phyloP scores from a whole-genome alignment of 2,888 invertebrate species.

The Malthinus flaveolus region DNA sequence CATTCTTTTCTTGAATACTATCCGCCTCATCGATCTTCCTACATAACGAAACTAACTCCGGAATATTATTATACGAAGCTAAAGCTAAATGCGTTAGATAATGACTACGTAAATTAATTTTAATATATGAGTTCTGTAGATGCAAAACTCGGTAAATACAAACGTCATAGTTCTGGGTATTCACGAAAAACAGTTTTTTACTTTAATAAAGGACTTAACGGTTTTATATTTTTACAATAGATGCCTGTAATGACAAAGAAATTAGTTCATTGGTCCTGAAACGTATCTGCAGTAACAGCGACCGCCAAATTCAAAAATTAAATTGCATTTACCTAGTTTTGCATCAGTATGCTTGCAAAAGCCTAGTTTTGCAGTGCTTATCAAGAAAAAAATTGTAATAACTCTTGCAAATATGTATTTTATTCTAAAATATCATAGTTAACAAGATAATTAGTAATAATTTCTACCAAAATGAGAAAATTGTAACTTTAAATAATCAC shows the following conservation, averaged over 20 bases:
- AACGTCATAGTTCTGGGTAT: background rate
- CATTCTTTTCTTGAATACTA: too few relatives aligned
- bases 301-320: background rate
- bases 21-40: too few relatives aligned
- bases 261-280: too few relatives aligned
- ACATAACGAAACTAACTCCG: too few relatives aligned
- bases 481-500: background rate
- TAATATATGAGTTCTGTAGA: background rate
- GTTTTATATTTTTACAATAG: too few relatives aligned
- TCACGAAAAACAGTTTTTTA: background rate
- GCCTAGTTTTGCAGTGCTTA: background rate
- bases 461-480: background rate
- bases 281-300: background rate
- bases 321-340: background rate
- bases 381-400: too few relatives aligned
- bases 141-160: conserved; percentile 2
- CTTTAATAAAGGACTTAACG: background rate
- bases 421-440: background rate
- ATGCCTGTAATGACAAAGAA: too few relatives aligned
- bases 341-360: background rate
- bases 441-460: background rate
- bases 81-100: too few relatives aligned
- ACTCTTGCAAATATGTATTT: too few relatives aligned
- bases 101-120: too few relatives aligned
- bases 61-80: too few relatives aligned